Evolutionary conservation across 2,113 vertebrate genomes (phyloP).

Genomic region (Poeciliopsis retropinna): DNA sequence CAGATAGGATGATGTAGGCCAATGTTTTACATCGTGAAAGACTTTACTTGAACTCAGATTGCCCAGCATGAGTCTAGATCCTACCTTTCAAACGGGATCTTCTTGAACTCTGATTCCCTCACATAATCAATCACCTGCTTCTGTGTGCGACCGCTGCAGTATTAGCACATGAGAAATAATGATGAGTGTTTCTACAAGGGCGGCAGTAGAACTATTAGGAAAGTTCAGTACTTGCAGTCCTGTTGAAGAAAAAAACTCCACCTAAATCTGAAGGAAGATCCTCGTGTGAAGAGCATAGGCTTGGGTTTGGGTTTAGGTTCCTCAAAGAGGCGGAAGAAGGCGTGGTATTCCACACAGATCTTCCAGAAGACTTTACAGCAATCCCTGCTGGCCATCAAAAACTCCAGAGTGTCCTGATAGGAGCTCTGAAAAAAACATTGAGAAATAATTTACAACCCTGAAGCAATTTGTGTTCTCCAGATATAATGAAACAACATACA

Average conservation of each 20-base stretch:
- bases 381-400: slow-evolving; percentile 95
- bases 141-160: slow-evolving; percentile 94
- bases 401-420: slow-evolving; percentile 95
- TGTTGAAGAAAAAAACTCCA: slow-evolving; percentile 58
- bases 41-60: neutral
- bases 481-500: slow-evolving; percentile 62
- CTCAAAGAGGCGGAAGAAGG: slow-evolving; percentile 98
- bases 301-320: slow-evolving; percentile 97
- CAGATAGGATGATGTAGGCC: slow-evolving; percentile 54
- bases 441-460: neutral
- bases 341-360: slow-evolving; percentile 97
- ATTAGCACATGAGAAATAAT: slow-evolving; percentile 35
- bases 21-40: slow-evolving; percentile 19
- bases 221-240: slow-evolving; percentile 1
- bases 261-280: slow-evolving; percentile 99
- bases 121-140: slow-evolving; percentile 98
- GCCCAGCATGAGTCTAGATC: slow-evolving; percentile 22
- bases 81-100: slow-evolving; percentile 97
- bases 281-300: slow-evolving; percentile 93
- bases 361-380: slow-evolving; percentile 99
- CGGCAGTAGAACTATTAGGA: slow-evolving; percentile 16
- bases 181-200: slow-evolving; percentile 33
- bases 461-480: neutral
- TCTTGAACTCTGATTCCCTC: slow-evolving; percentile 95
- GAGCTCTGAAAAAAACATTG: slow-evolving; percentile 80